phyloP scores from a whole-genome alignment of 2,113 vertebrate genomes.

The Albula glossodonta region DNA sequence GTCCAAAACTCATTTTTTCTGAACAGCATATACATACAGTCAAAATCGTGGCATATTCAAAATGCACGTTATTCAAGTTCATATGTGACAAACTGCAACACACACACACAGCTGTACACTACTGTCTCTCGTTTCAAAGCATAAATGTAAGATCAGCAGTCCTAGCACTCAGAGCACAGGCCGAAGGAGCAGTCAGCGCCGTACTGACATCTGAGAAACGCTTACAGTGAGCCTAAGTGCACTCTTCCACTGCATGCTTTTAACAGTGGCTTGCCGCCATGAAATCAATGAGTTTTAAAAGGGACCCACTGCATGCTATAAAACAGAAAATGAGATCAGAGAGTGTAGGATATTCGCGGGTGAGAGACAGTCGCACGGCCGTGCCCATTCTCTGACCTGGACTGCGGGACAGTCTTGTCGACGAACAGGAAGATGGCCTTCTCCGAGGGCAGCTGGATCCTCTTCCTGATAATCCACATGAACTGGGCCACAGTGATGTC shows the following conservation, averaged over 20 bases:
- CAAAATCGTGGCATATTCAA: neutral
- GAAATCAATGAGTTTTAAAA: neutral
- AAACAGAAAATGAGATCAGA: neutral
- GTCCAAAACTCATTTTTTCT: too few relatives aligned
- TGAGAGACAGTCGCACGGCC: too few relatives aligned
- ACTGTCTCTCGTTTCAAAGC: neutral
- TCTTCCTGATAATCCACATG: constrained; percentile 99
- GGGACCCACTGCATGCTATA: neutral
- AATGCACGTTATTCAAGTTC: neutral
- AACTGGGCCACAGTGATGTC: constrained; percentile 99
- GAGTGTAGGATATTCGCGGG: too few relatives aligned
- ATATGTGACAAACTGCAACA: neutral
- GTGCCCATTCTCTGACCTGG: constrained; percentile 77
- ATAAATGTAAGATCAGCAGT: neutral
- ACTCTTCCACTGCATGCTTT: neutral
- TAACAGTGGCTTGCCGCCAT: neutral
- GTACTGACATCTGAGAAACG: neutral
- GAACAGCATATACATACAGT: too few relatives aligned
- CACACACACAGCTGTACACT: neutral
- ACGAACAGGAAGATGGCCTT: constrained; percentile 99
- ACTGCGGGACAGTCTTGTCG: constrained; percentile 98
- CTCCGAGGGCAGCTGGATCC: constrained; percentile 97
- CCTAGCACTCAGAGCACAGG: neutral
- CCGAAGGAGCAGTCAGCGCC: neutral
- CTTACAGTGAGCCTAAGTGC: neutral